Base-by-base conservation (phyloP, 2,113 vertebrate species). In the Caranx ignobilis region DNA sequence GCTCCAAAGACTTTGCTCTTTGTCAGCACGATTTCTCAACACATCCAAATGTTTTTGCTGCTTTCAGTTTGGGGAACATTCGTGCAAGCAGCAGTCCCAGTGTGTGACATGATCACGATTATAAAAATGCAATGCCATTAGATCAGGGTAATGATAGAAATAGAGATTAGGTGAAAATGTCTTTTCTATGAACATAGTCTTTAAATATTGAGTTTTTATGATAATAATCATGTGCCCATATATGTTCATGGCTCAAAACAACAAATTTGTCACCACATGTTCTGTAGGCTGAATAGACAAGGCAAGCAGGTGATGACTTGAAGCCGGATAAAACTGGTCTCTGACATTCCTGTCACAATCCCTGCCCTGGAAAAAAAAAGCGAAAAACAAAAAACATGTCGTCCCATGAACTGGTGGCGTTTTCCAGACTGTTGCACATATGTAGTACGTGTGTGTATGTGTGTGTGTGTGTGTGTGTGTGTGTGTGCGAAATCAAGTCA, bases 11-110 rank as follows among this genome's bases (percentile, higher is more conserved):
- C 77, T 41, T 41, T 43, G 64, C 68, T 81, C 85, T 85, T 13
- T 45, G 86, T 89, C 87, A 91, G 87, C 87, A 89, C 0, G 1
- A 87, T 89, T 89, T 83, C 79, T 82, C 88, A 89, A 91, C 77
- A 79, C 63, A 31, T 72, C 31, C 62, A 81, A 77, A 78, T 57
- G 67, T 84, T 87, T 69, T 69, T 59, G 41, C 68, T 19, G 39
- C 54, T 71, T 66, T 79, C 26, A 0, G 76, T 78, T 80, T 61
- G 62, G 31, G 56, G 56, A 76, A n/a, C 64, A 19, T 52, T 59
- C 10, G 0, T 39, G 21, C 13, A 11, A 19, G 5, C 6, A 3
- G 12, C 16, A 18, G 16, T 60, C 50, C 67, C 10, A 64, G 47
- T 39, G 43, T 50, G 47, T 50, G 47, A 77, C 26, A 52, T 43